Percentiles rank a stretch among this genome's conserved stretches.
Conservation (phyloP, 2,113 vertebrate genomes). For the Mugil cephalus region DNA sequence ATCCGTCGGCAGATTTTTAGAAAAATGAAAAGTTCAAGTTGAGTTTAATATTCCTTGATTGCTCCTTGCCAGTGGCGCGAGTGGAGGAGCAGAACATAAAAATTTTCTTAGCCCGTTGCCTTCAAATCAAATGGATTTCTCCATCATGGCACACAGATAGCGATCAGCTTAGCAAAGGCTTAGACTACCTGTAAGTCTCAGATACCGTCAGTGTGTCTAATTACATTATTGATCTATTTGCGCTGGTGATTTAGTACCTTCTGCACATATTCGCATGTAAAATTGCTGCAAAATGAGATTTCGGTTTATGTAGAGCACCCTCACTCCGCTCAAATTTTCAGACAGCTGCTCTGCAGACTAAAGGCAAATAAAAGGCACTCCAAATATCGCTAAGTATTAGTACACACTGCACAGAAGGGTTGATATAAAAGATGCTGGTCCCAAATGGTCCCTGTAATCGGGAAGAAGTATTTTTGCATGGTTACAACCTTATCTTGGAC, state of each 20-base stretch:
- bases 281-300: background rate
- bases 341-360: background rate
- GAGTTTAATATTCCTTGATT: background rate
- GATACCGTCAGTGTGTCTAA: conserved; percentile 41
- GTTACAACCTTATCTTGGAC: too few relatives aligned
- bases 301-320: background rate
- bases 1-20: conserved; percentile 1
- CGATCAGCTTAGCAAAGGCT: conserved; percentile 19
- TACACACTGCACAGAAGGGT: background rate
- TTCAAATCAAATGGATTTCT: conserved; percentile 31
- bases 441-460: background rate
- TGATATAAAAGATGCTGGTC: background rate
- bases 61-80: background rate
- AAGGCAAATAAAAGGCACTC: conserved; percentile 1
- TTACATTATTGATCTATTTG: conserved; percentile 41
- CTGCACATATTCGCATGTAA: background rate
- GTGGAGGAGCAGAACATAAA: background rate
- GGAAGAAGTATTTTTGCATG: background rate
- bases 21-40: too few relatives aligned
- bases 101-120: conserved; percentile 9
- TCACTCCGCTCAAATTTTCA: conserved; percentile 2
- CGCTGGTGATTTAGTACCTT: background rate
- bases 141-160: background rate
- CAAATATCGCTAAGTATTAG: background rate
- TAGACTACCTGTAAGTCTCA: conserved; percentile 19